Evolutionary conservation across 1,140 invertebrate genomes (phyloP), one percentile per base, ranked within the genome.

Genomic region (Arctopsyche grandis): DNA sequence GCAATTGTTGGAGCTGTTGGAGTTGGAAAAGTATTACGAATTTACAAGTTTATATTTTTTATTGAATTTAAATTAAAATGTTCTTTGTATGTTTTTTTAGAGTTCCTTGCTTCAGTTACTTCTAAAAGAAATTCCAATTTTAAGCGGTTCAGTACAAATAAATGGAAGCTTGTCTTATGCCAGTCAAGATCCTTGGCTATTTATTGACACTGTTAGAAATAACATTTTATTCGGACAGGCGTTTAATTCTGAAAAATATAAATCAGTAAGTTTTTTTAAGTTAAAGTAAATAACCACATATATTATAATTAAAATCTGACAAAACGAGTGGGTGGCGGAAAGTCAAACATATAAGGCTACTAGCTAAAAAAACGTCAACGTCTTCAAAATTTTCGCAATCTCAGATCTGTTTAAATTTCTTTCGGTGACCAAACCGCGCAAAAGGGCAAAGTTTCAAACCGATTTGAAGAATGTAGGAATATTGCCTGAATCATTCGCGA

Each of bases 211-310:
- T 0, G 89, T 93, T 0, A 85, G 91, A 77, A 92, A 96, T 76
- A 97, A 97, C 84, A 96, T 97, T 75, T 85, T 96, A 0, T 96
- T 97, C 86, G 95, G 95, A 0, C 88, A 92, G 56, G 83, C 87
- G 0, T 95, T 92, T 77, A 90, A 95, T 79, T 87, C 89, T 21
- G 88, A 89, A 29, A 91, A 91, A 81, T 97, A 96, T 83, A 89
- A 91, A 79, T 90, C 93, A 85, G 92, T 94, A 84, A 85, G 22
- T 80, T 16, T 21, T 52, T 52, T 14, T 12, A 52, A 5, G 16
- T 14, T 14, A 3, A 1, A 5, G 4, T 29, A 29, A 56, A 21
- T 52, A 9, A 10, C 4, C n/a, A 38, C n/a, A 24, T 5, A 74
- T n/a, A 26, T 24, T 46, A 46, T n/a, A n/a, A n/a, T n/a, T n/a